Base-by-base conservation (phyloP, 2,888 invertebrate species). In the Diloba caeruleocephala region DNA sequence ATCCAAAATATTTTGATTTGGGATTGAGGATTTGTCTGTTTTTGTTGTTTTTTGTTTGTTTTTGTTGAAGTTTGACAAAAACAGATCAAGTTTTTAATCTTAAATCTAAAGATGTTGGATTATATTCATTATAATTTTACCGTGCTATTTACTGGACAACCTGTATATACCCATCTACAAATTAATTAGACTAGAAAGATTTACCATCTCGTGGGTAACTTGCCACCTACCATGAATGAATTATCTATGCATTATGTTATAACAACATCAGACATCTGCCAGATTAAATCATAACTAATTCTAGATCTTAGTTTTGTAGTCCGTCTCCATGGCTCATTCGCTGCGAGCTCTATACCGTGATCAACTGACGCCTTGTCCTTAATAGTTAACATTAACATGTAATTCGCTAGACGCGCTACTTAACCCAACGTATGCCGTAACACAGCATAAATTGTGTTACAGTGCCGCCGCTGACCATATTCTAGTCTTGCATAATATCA, bases 151-250 rank as follows among this genome's bases (percentile, higher is more conserved):
- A n/a, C n/a, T n/a, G n/a, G n/a, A n/a, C n/a, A n/a, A n/a, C n/a
- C n/a, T n/a, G n/a, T 33, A 43, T 48, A 17, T 28, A 78, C 76
- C 79, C 78, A 68, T 74, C 70, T 78, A 67, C 55, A 59, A 71
- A 61, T 77, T 77, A 81, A 85, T 77, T 79, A 80, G 87, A 80
- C 74, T 79, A 75, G 74, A 85, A 86, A 87, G 81, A 87, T 82
- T 78, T 73, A 70, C 48, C 71, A 75, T 78, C n/a, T n/a, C 65
- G 31, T 43, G 17, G 46, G 51, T 60, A 43, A n/a, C n/a, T n/a
- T n/a, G n/a, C n/a, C n/a, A n/a, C n/a, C n/a, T 26, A 37, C 13
- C 13, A 25, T 29, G 12, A 4, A 28, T 37, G 15, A 13, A 26
- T 44, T 37, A 26, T 29, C 15, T 37, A 25, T 25, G 9, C 2